Evolutionary conservation across 2,113 vertebrate genomes (phyloP), one percentile per base, ranked within the genome.

Genomic region (Notechis scutatus): DNA sequence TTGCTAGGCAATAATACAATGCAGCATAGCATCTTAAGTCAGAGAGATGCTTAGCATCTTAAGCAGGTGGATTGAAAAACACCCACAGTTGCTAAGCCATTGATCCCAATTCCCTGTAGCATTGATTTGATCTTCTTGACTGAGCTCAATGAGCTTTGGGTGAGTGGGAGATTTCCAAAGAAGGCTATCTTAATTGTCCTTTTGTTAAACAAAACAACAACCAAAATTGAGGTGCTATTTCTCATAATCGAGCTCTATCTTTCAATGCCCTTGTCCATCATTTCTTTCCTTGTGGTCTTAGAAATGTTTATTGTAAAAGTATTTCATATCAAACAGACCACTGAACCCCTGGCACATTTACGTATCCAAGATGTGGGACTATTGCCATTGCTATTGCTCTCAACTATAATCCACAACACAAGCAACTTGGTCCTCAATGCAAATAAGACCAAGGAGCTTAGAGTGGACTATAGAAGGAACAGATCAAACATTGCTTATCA

Each of bases 1-100:
- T 57, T 94, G 89, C 21, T 93, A 92, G 59, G 93, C 88, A 91
- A 74, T 26, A 92, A 45, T 89, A 24, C 5, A 93, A 74, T 50
- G 21, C 87, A 88, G 26, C 23, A 47, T 55, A 81, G 88, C 55
- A 89, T 89, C 54, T 81, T 92, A 74, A 94, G 21, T 59, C 61
- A 23, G 91, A 87, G 55, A 29, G 85, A 24, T 26, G 93, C 23
- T 90, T 94, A 81, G n/a, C 3, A 59, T 29, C 5, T 39, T 26
- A 42, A 90, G 14, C 23, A 4, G 21, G 26, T 47, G 57, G 91
- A 90, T 39, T 56, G 87, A 45, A 89, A 87, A 94, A 57, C 26
- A 57, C 42, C 88, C 87, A 34, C 12, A 21, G 42, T 90, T 59
- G 26, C 59, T 88, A 24, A 74, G 20, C 29, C 59, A 59, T 29